Percentiles rank a stretch among this genome's conserved stretches.
Conservation (phyloP, 2,797 vertebrate genomes). For the Spheniscus humboldti region DNA sequence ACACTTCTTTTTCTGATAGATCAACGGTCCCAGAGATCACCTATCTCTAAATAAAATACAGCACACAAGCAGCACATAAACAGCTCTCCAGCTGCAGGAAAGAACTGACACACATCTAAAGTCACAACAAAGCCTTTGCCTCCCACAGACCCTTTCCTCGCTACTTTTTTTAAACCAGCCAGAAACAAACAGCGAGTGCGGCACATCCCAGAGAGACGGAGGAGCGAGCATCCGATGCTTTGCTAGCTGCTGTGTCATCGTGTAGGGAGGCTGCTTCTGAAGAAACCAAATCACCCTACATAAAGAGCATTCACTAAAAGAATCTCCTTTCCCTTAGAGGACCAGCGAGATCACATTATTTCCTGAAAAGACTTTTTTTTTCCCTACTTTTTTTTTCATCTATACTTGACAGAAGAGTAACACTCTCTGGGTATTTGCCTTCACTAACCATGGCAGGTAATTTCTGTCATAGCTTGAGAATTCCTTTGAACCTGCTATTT, state of each 20-base stretch:
- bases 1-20: not conserved
- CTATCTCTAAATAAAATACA: not conserved
- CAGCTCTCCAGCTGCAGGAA: not conserved
- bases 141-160: conserved; percentile 5
- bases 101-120: conserved; percentile 9
- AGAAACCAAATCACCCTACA: not conserved
- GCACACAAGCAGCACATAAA: not conserved
- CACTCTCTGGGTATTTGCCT: not conserved
- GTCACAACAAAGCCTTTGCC: conserved; percentile 18
- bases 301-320: not conserved
- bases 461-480: not conserved
- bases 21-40: not conserved
- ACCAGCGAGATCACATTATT: not conserved
- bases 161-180: conserved; percentile 19
- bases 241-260: not conserved
- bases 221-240: not conserved
- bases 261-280: not conserved
- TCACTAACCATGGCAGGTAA: not conserved
- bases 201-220: not conserved
- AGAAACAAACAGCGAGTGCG: not conserved
- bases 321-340: not conserved
- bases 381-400: not conserved
- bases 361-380: not conserved
- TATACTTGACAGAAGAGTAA: not conserved
- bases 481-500: conserved; percentile 6